Percentiles rank a stretch among this genome's conserved stretches.
These are phyloP conservation scores for Dyspetes luteomarginatus DNA, from an alignment of 2,888 invertebrate species.

Conservation along the genomic window DNA sequence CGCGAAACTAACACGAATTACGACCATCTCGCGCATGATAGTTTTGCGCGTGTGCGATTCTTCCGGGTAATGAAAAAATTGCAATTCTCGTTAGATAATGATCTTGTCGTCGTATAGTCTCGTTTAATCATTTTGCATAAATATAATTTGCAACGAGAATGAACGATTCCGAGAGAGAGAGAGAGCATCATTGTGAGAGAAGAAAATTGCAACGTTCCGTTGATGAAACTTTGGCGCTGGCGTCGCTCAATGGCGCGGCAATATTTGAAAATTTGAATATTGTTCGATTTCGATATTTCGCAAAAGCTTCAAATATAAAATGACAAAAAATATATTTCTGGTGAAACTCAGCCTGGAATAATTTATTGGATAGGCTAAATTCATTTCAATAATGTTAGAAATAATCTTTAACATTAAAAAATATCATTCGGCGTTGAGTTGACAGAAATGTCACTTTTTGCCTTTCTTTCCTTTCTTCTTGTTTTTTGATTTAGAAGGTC, in stretches of 20 bases:
- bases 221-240: not conserved
- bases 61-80: conserved; percentile 29
- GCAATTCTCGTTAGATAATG: conserved; percentile 47
- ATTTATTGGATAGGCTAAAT: too few relatives aligned
- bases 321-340: too few relatives aligned
- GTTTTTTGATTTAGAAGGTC: conserved; percentile 49
- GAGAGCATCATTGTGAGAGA: conserved; percentile 31
- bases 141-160: conserved; percentile 23
- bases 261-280: conserved; percentile 15
- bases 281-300: too few relatives aligned
- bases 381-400: too few relatives aligned
- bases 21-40: conserved; percentile 10
- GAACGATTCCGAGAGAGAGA: conserved; percentile 17
- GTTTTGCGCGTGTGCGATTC: not conserved
- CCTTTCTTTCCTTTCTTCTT: conserved; percentile 64
- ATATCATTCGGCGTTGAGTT: too few relatives aligned
- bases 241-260: not conserved
- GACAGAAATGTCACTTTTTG: conserved; percentile 43
- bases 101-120: not conserved
- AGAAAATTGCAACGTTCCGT: too few relatives aligned
- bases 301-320: too few relatives aligned
- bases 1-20: not conserved
- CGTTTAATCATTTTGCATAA: conserved; percentile 29
- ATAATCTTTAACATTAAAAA: too few relatives aligned
- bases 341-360: too few relatives aligned